Percentiles rank a stretch among this genome's conserved stretches.
Evolutionary conservation across 1,140 invertebrate species (phyloP).

Genomic region (Oreohelix idahoensis): DNA sequence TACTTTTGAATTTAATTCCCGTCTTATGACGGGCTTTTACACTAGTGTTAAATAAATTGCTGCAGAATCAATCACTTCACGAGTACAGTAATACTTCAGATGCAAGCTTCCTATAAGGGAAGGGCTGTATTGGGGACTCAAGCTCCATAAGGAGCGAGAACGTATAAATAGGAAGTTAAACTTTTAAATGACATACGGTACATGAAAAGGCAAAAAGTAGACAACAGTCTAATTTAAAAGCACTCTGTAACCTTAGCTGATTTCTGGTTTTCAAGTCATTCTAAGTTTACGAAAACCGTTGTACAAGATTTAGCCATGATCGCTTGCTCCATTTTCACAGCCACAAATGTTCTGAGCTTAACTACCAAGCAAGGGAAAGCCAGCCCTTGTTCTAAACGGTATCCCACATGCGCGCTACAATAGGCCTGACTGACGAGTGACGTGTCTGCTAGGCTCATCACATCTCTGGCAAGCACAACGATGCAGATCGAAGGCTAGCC

Average conservation of each 20-base stretch:
- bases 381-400: neutral
- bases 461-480: neutral
- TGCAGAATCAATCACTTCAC: too few species aligned
- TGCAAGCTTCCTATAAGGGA: too few species aligned
- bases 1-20: too few species aligned
- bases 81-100: too few species aligned
- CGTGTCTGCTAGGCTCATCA: slow-evolving; percentile 14
- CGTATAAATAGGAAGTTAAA: too few species aligned
- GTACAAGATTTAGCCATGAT: neutral
- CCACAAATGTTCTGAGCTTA: neutral
- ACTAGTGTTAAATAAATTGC: too few species aligned
- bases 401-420: neutral
- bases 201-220: too few species aligned
- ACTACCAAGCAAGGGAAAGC: neutral
- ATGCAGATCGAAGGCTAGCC: neutral
- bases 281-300: neutral
- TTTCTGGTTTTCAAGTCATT: neutral
- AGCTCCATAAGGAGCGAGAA: too few species aligned
- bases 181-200: too few species aligned
- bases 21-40: too few species aligned
- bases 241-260: neutral
- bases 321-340: neutral
- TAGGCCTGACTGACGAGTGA: neutral
- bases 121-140: too few species aligned
- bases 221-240: too few species aligned